Base-by-base conservation (phyloP, 2,113 vertebrate species). In the Saimiri boliviensis region DNA sequence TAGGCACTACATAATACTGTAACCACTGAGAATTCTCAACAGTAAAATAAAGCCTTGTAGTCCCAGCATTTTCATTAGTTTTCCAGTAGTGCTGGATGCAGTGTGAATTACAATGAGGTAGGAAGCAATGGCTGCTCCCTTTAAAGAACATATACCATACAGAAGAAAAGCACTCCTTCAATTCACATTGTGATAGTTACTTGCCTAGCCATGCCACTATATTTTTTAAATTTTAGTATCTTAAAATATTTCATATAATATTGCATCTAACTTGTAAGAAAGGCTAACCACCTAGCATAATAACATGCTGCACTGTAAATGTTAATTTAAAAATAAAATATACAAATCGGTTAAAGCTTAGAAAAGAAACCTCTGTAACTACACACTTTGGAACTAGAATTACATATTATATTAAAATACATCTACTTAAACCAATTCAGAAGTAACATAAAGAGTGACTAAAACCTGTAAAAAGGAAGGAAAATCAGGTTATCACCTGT, bases 31-130 rank as follows among this genome's bases (percentile, higher is more conserved):
- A 99, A 99, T 98, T 98, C 98, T 98, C 98, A 98, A 98, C 98
- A 98, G 98, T 98, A 98, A 99, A 98, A 99, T 98, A 98, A 99
- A 98, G 97, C 98, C 98, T 98, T 97, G 97, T 97, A 98, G 97
- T 97, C 97, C 95, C 97, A 98, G 98, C 98, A 95, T 98, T 99
- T 99, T 99, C 99, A 99, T 99, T 99, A 99, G 98, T 98, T 98
- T 98, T 98, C 98, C 98, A 99, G 98, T 97, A 97, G 98, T 83
- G 74, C 74, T 96, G 97, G 98, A 99, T 0, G 98, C 98, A 95
- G 95, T 6, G 74, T 98, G 98, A 99, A 99, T 99, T 98, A 98
- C 98, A 99, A 99, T 99, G 98, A 99, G 98, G 94, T 66, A 85
- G 94, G 97, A 97, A 98, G 97, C 94, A 86, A 96, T 97, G 95